Evolutionary conservation across 2,113 vertebrate genomes (phyloP), one percentile per base, ranked within the genome.

Genomic region (Siniperca knerii): DNA sequence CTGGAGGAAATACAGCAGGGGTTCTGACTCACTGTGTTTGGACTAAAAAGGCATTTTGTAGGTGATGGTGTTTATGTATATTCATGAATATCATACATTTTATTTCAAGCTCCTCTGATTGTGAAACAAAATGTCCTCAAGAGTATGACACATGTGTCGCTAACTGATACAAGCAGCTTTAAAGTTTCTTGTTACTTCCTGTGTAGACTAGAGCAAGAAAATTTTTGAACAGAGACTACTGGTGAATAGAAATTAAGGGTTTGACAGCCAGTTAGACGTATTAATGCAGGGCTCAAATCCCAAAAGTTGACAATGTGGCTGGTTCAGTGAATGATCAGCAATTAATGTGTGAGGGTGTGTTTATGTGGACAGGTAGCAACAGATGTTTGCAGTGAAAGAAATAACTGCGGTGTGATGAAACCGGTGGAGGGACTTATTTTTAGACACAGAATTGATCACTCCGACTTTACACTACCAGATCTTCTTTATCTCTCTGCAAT

Each of bases 1-100:
- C 25, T 9, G 1, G 66, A 46, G 60, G 15, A 35, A 60, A 70
- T 33, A 18, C 58, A 75, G 69, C 72, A 13, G 52, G 21, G 23
- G 64, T 23, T 60, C n/a, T 69, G 57, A 78, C 55, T 80, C 60
- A 82, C 61, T 61, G 64, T 21, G 12, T 40, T 25, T 70, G 48
- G 21, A 69, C 23, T n/a, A 20, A 42, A 77, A 62, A 42, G 10
- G 4, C 20, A 4, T 48, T 52, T 18, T 25, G 12, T 16, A 40
- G 68, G 3, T 55, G 25, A 54, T 55, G 29, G 48, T 29, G 29
- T 73, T 66, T 4, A 23, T 65, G 50, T 40, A 18, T 29, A 25
- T 46, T 55, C 20, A 79, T 40, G 16, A 55, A 54, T 15, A 25
- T 20, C 23, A 1, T 29, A 42, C 2, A 8, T 75, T 48, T 61